Base-by-base conservation (phyloP, 1,140 invertebrate species). In the Episyrphus balteatus region DNA sequence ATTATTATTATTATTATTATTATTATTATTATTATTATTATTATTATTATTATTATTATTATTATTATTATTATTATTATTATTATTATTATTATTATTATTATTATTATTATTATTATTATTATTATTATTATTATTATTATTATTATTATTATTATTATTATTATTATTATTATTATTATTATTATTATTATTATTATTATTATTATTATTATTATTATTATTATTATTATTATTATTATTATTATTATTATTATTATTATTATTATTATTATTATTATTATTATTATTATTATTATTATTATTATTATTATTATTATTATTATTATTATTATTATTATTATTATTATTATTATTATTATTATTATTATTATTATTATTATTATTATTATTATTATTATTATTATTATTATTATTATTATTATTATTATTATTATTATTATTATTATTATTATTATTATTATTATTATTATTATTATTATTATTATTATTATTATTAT, bases 1-100 rank as follows among this genome's bases (percentile, higher is more conserved):
- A 44, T 44, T 44, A 17, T 44, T 44, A 44, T 44, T 44, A 17
- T 44, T 44, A 44, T 44, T 44, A 17, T 44, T 44, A 44, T 44
- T 44, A 17, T 44, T 44, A 44, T 44, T 44, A 17, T 44, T 44
- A 44, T 44, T 44, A 17, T 44, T 44, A 44, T 44, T 44, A 17
- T 44, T 44, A 44, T 44, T 44, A 17, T 44, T 44, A 44, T 44
- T 44, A 17, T 44, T 44, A 44, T 44, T 44, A 17, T 44, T 44
- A 44, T 44, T 44, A 17, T 44, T 44, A 44, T 44, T 44, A 17
- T 44, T 44, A 44, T 44, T 44, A 17, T 44, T 44, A 44, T 44
- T 44, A 17, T 44, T 44, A 44, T 44, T 44, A 17, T 44, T 44
- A 44, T 44, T 44, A 17, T 44, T 44, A 44, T 44, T 44, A 17